Evolutionary conservation across 2,888 invertebrate species (phyloP).

Genomic region (Merodon equestris): DNA sequence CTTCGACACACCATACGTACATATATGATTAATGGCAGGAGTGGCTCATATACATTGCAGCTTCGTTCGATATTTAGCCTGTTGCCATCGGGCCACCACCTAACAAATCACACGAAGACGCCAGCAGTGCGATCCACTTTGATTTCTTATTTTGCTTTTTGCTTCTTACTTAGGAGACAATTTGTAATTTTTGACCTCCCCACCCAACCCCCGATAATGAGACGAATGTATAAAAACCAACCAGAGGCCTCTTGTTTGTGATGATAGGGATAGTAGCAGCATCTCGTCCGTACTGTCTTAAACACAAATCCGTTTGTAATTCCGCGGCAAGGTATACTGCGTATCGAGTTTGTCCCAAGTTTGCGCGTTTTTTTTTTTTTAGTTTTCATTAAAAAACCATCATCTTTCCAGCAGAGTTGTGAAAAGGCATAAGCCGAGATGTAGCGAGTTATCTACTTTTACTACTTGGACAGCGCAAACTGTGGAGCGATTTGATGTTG

Average conservation of each 20-base stretch:
- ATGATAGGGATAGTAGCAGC: constrained; percentile 77
- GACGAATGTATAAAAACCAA: constrained; percentile 56
- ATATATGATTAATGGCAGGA: no score
- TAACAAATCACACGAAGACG: constrained; percentile 28
- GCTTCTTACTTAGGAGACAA: neutral
- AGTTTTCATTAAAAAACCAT: no score
- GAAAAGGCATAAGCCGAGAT: constrained; percentile 14
- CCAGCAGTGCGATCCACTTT: constrained; percentile 48
- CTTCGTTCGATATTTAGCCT: no score
- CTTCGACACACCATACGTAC: no score
- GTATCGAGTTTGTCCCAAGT: constrained; percentile 64
- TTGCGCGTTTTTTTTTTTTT: constrained; percentile 39
- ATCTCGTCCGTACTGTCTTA: constrained; percentile 63
- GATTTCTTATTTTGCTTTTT: constrained; percentile 32
- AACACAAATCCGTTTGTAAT: constrained; percentile 69
- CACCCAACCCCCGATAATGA: neutral
- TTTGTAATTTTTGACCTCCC: constrained; percentile 26
- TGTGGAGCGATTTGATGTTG: constrained; percentile 65
- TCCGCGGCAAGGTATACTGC: constrained; percentile 65
- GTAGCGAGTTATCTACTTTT: neutral
- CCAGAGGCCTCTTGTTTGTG: constrained; percentile 78
- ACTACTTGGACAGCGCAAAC: constrained; percentile 55
- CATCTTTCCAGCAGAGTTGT: constrained; percentile 5
- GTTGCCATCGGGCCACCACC: no score
- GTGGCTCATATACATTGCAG: no score